A percentile compares a stretch with the other conserved stretches of the same genome.
phyloP scores from a whole-genome alignment of 2,888 invertebrate genomes.

The Eristalis arbustorum region DNA sequence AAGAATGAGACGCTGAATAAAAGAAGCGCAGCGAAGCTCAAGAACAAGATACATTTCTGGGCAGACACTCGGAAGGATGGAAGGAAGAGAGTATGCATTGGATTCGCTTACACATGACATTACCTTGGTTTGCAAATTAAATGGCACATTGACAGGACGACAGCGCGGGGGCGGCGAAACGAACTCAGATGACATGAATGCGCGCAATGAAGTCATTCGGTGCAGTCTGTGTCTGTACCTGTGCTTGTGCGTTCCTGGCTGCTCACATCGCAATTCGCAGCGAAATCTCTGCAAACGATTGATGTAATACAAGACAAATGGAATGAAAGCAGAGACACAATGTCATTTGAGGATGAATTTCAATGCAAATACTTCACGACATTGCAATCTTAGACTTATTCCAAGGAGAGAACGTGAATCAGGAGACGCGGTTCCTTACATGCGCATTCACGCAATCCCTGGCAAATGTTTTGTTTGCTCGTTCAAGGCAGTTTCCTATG shows the following conservation, averaged over 20 bases:
- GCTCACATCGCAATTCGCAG: background rate
- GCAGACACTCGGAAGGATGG: background rate
- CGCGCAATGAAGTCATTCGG: conserved; percentile 19
- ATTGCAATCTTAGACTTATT: too few relatives aligned
- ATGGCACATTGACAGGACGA: conserved; percentile 8
- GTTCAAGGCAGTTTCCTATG: too few relatives aligned
- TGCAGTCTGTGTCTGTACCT: background rate
- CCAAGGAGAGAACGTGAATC: too few relatives aligned
- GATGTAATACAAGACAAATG: background rate
- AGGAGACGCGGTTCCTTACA: too few relatives aligned
- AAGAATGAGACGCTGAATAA: conserved; percentile 29
- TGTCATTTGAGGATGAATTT: background rate
- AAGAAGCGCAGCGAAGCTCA: conserved; percentile 53
- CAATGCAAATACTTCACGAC: too few relatives aligned
- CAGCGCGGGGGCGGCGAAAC: background rate
- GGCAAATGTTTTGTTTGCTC: too few relatives aligned
- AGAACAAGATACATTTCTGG: conserved; percentile 51
- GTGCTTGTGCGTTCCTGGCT: background rate
- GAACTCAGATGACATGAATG: conserved; percentile 15
- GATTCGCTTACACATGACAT: conserved; percentile 13
- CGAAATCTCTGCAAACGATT: background rate
- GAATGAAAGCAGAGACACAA: background rate
- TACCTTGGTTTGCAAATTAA: conserved; percentile 19
- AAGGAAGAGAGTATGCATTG: background rate
- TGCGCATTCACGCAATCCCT: too few relatives aligned